A percentile compares a stretch with the other conserved stretches of the same genome.
Evolutionary conservation across 2,888 invertebrate species (phyloP).

Genomic region (Drosophila pseudotalamancana): DNA sequence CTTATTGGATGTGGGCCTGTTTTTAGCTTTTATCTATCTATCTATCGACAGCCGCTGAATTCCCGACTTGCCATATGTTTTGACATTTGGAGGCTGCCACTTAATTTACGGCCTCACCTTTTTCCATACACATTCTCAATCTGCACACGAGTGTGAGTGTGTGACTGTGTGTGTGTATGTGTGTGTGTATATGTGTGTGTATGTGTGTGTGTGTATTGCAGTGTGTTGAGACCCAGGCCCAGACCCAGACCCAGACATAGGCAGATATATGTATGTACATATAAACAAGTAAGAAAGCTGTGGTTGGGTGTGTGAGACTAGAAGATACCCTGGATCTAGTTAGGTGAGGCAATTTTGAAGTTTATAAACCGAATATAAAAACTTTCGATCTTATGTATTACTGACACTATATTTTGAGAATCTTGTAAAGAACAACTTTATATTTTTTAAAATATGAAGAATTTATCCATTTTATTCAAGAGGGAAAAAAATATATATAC

Average conservation of each 20-base stretch:
- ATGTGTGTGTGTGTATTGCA: neutral
- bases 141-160: neutral
- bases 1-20: constrained; percentile 32
- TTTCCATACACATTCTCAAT: constrained; percentile 3
- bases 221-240: constrained; percentile 34
- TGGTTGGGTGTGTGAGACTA: too few relatives aligned
- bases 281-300: too few relatives aligned
- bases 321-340: too few relatives aligned
- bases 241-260: constrained; percentile 27
- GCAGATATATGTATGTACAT: neutral
- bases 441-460: too few relatives aligned
- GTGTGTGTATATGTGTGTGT: neutral
- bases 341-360: too few relatives aligned
- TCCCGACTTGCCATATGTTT: constrained; percentile 58
- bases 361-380: too few relatives aligned
- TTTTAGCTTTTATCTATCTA: constrained; percentile 9
- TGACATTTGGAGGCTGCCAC: constrained; percentile 69
- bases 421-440: too few relatives aligned
- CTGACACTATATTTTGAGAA: too few relatives aligned
- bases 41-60: constrained; percentile 33
- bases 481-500: too few relatives aligned
- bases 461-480: too few relatives aligned
- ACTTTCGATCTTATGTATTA: too few relatives aligned
- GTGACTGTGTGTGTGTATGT: too few relatives aligned
- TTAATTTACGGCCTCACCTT: constrained; percentile 66